Base-by-base conservation (phyloP, 2,888 invertebrate species). In the Laspeyria flexula region DNA sequence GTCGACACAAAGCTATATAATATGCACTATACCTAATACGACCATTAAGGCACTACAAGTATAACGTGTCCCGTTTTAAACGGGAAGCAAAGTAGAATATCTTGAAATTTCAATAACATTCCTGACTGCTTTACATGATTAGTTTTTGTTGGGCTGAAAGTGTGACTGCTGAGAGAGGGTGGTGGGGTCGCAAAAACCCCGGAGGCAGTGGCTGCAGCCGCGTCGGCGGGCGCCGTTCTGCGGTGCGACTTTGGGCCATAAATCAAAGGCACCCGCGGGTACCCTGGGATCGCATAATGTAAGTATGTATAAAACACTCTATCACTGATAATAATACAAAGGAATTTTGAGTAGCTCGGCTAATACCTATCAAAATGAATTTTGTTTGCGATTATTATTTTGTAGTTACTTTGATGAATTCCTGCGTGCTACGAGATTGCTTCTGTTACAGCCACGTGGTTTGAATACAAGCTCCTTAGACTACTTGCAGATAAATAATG, bases 251-350 rank as follows among this genome's bases (percentile, higher is more conserved):
- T 85, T 79, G 75, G 71, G 75, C 81, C 84, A 87, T 91, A 90
- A 90, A 90, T 90, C 90, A 91, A 87, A 87, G 82, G 79, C 80
- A 84, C 86, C 85, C 86, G 71, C 70, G 87, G 84, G 85, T 84
- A 71, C 80, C 77, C 81, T 79, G 81, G 44, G 67, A 73, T 81
- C 76, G 73, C 78, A 80, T 77, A 77, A 79, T 73, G 78, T 80
- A 81, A 81, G 60, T 65, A 66, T 44, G 76, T 80, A 83, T 81
- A 84, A 75, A 81, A 77, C 75, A 79, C 75, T 77, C 67, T 75
- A 74, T 71, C 73, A 59, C 63, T 76, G 71, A 75, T 75, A 71
- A 81, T 77, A 74, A 75, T 69, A 70, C 73, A 75, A 71, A 68
- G 65, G 58, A 63, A 66, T 63, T 60, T 60, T 54, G 57, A 73